Conservation (phyloP, 1,140 invertebrate species). For the Polyergus mexicanus region DNA sequence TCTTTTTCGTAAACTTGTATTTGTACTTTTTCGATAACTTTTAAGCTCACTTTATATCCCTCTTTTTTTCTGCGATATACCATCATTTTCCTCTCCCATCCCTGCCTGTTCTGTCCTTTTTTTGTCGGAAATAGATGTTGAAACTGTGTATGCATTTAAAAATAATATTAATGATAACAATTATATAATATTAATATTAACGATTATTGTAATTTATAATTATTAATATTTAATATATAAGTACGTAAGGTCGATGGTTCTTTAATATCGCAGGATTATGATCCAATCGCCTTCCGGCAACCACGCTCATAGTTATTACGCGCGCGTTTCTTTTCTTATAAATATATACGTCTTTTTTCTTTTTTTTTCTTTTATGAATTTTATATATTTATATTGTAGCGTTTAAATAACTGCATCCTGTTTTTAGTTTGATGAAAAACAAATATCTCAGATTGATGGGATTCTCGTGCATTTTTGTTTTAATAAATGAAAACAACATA, state of each 20-base stretch:
- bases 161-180: slow-evolving; percentile 81
- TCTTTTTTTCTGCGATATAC: slow-evolving; percentile 29
- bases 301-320: slow-evolving; percentile 60
- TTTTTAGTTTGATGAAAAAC: slow-evolving; percentile 16
- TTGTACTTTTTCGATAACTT: slow-evolving; percentile 36
- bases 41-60: neutral
- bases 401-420: slow-evolving; percentile 2
- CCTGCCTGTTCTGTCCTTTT: slow-evolving; percentile 66
- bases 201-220: slow-evolving; percentile 85
- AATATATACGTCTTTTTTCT: neutral
- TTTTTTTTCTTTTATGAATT: slow-evolving; percentile 44
- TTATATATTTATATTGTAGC: slow-evolving; percentile 20
- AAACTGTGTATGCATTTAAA: slow-evolving; percentile 85
- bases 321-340: neutral
- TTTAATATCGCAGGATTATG: slow-evolving; percentile 71
- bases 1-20: slow-evolving; percentile 57
- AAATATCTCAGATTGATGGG: slow-evolving; percentile 18
- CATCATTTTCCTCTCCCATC: slow-evolving; percentile 5
- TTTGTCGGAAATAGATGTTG: slow-evolving; percentile 81
- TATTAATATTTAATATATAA: slow-evolving; percentile 85
- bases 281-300: slow-evolving; percentile 70
- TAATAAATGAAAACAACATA: slow-evolving; percentile 26
- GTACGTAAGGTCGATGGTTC: slow-evolving; percentile 78
- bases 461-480: neutral
- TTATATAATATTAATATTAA: slow-evolving; percentile 80